phyloP scores from a whole-genome alignment of 2,113 vertebrate genomes.

The Amblyopsis rosae region DNA sequence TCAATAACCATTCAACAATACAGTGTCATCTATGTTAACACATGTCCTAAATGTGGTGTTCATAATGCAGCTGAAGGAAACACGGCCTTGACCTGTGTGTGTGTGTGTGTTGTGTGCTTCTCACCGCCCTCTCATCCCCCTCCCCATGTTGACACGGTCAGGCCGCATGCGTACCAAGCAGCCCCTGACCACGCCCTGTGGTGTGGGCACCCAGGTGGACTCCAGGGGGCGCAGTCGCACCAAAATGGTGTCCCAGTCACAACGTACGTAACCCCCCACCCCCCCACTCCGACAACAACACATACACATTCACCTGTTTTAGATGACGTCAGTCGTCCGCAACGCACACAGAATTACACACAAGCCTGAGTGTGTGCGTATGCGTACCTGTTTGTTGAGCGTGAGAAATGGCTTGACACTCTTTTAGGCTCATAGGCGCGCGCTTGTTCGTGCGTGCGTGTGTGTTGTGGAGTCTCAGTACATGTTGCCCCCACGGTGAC shows the following conservation, averaged over 20 bases:
- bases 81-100: not conserved
- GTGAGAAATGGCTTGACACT: not conserved
- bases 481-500: slow-evolving; percentile 61
- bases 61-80: not conserved
- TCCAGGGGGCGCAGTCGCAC: slow-evolving; percentile 91
- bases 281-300: not conserved
- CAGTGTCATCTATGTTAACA: no score
- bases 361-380: not conserved
- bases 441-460: slow-evolving; percentile 7
- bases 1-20: no score
- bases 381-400: slow-evolving; percentile 1
- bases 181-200: slow-evolving; percentile 79
- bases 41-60: no score
- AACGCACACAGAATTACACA: not conserved
- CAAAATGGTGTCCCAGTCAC: slow-evolving; percentile 96
- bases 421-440: not conserved
- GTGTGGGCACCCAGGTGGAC: slow-evolving; percentile 84
- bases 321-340: not conserved
- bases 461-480: slow-evolving; percentile 41
- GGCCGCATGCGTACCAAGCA: slow-evolving; percentile 89
- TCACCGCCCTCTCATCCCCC: no score
- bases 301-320: slow-evolving; percentile 8
- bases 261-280: slow-evolving; percentile 83
- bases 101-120: slow-evolving; percentile 15
- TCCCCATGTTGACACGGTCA: slow-evolving; percentile 38